Percentiles rank a stretch among this genome's conserved stretches.
These are phyloP conservation scores for Babylonia areolata DNA, from an alignment of 1,140 invertebrate species.

Conservation along the genomic window DNA sequence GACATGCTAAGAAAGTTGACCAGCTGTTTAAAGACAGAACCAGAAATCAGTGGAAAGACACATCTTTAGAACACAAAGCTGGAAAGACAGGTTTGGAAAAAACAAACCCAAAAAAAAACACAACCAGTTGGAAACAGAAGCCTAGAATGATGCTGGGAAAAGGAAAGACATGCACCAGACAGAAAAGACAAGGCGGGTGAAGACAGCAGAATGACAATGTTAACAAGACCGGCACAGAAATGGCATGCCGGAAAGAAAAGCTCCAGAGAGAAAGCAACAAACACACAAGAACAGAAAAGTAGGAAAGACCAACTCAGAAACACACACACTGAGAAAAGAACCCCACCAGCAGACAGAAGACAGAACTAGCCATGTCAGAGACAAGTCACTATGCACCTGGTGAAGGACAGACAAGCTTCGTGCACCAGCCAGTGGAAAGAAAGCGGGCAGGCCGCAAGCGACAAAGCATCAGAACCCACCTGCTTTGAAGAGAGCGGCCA, in stretches of 20 bases:
- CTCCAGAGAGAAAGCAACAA: no score
- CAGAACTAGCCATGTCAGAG: no score
- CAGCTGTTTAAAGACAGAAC: not conserved
- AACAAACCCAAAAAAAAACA: not conserved
- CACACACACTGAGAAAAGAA: not conserved
- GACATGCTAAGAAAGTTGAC: no score
- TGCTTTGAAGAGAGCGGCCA: slow-evolving; percentile 57
- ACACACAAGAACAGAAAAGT: not conserved
- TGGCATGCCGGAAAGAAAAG: no score
- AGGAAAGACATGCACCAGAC: not conserved
- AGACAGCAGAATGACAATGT: no score
- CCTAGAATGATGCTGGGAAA: not conserved
- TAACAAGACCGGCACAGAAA: not conserved
- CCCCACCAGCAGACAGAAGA: not conserved
- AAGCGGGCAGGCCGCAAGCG: not conserved
- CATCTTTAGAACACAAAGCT: no score
- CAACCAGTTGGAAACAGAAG: not conserved
- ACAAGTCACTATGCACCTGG: not conserved
- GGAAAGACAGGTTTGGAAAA: not conserved
- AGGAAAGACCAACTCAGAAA: not conserved
- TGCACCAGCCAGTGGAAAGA: not conserved
- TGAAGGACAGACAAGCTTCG: not conserved
- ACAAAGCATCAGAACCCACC: slow-evolving; percentile 44
- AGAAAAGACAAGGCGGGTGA: not conserved
- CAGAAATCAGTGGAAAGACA: not conserved